Evolutionary conservation across 2,888 invertebrate species (phyloP), one percentile per base, ranked within the genome.

Genomic region (Coecobrya sp.): DNA sequence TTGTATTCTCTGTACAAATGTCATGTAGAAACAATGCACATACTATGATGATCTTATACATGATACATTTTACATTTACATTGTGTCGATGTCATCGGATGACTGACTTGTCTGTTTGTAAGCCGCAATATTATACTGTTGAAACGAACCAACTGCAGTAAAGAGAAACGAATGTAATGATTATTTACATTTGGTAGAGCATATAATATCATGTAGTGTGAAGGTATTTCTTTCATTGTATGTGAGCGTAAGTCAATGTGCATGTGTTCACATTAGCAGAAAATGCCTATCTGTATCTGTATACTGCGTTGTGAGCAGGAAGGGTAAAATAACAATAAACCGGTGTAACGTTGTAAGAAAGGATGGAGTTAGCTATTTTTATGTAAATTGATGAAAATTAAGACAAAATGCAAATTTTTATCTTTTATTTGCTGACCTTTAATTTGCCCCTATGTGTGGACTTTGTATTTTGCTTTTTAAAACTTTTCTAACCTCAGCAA

Each of bases 11-110:
- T 49, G 30, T 68, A 19, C 19, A 8, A 70, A 36, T 70, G 36
- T 36, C 70, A 76, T 76, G 22, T n/a, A 11, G 73, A 76, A 76
- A 76, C 73, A 76, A 76, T 76, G n/a, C 73, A 25, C 45, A 45
- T 36, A 70, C 62, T 7, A 36, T n/a, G n/a, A 55, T 55, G n/a
- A 19, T 1, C n/a, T n/a, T 0, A 55, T 55, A 22, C 36, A 42
- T 36, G 36, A 70, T 36, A 36, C 65, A 30, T 68, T n/a, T 30
- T 25, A 11, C 7, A 65, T 19, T 36, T 25, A 45, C 73, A 42
- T 49, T 76, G 45, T 22, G 73, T 76, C 10, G 45, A 42, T 76
- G 73, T 76, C 22, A 30, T 27, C 45, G 45, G 22, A 76, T 49
- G 73, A 11, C 45, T 76, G 73, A 76, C 73, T 76, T 19, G 8